These are phyloP conservation scores for Gortyna flavago DNA, from an alignment of 2,888 invertebrate genomes.

Conservation along the genomic window DNA sequence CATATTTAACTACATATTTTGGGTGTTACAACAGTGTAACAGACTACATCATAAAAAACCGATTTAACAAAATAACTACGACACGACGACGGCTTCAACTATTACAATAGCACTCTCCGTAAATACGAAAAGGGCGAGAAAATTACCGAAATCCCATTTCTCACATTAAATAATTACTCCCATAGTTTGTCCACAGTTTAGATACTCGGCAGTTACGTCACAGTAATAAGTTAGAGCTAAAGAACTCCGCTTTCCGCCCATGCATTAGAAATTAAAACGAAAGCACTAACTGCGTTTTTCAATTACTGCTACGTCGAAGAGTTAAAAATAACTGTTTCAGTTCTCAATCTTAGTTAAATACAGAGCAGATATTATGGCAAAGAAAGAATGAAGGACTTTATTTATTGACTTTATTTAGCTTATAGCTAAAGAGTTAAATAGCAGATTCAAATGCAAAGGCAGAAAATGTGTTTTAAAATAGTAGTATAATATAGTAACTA, in stretches of 20 bases:
- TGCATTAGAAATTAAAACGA: slow-evolving; percentile 75
- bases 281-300: slow-evolving; percentile 75
- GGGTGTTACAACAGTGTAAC: background rate
- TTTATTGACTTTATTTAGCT: slow-evolving; percentile 1
- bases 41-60: background rate
- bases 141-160: slow-evolving; percentile 14
- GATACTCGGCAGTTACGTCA: slow-evolving; percentile 32
- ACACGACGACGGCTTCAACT: background rate
- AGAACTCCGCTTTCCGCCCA: slow-evolving; percentile 61
- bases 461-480: slow-evolving; percentile 1
- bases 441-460: background rate
- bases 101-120: slow-evolving; percentile 8
- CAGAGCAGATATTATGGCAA: background rate
- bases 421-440: background rate
- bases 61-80: background rate
- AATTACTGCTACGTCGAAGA: slow-evolving; percentile 74
- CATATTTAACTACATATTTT: background rate
- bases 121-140: slow-evolving; percentile 15
- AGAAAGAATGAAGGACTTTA: background rate
- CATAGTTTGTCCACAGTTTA: slow-evolving; percentile 36
- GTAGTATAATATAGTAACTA: background rate
- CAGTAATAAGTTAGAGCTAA: slow-evolving; percentile 43
- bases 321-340: slow-evolving; percentile 44
- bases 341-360: slow-evolving; percentile 22
- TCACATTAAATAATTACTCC: slow-evolving; percentile 31